Percentiles rank a stretch among this genome's conserved stretches.
These are phyloP conservation scores for Mayetiola destructor DNA, from an alignment of 2,888 invertebrate genomes.

Conservation along the genomic window DNA sequence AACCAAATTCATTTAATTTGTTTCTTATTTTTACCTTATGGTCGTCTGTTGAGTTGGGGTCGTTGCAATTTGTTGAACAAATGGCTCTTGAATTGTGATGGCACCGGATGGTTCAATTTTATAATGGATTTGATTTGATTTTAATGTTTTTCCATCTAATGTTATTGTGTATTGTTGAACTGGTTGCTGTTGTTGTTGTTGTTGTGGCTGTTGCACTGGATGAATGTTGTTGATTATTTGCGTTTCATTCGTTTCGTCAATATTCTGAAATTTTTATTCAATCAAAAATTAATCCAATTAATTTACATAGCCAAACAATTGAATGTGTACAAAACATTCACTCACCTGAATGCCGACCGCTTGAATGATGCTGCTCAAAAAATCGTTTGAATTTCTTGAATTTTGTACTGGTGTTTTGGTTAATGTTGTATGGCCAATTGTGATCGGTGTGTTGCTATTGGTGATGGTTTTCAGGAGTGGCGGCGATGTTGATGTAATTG, in stretches of 20 bases:
- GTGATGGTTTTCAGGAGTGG: constrained; percentile 12
- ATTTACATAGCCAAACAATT: constrained; percentile 1
- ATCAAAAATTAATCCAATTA: constrained; percentile 11
- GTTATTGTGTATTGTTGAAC: constrained; percentile 34
- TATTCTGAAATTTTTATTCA: constrained; percentile 21
- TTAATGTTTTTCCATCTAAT: constrained; percentile 27
- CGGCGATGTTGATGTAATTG: constrained; percentile 23
- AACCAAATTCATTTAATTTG: constrained; percentile 20
- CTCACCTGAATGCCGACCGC: constrained; percentile 32
- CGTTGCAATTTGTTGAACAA: constrained; percentile 30
- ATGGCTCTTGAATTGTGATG: constrained; percentile 20
- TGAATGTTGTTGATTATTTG: constrained; percentile 19
- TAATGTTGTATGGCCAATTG: constrained; percentile 10
- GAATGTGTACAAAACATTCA: neutral
- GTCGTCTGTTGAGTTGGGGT: constrained; percentile 20
- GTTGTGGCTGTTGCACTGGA: constrained; percentile 20
- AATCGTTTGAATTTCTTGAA: constrained; percentile 22
- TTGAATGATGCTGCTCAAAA: constrained; percentile 33
- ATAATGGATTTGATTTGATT: constrained; percentile 27
- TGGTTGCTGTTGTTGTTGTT: constrained; percentile 20
- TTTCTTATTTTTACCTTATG: neutral
- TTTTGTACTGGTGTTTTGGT: constrained; percentile 17
- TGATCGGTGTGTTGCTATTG: neutral
- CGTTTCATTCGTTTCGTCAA: constrained; percentile 23
- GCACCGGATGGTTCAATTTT: constrained; percentile 21